These are phyloP conservation scores for Vimba vimba DNA, from an alignment of 2,113 vertebrate genomes.

Conservation along the genomic window DNA sequence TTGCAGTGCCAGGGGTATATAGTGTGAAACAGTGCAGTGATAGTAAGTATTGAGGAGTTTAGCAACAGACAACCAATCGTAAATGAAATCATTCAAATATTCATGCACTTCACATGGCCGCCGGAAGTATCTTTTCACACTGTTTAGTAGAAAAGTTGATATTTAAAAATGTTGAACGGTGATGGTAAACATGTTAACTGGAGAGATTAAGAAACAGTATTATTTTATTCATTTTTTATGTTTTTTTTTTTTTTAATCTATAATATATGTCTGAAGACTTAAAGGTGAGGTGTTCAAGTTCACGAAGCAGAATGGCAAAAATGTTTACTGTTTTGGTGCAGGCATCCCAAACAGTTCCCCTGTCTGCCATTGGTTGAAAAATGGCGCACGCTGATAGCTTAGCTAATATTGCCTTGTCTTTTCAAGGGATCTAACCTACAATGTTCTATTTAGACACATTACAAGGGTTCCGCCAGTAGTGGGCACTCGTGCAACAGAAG, in stretches of 20 bases:
- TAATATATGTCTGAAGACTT: background rate
- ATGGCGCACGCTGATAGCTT: background rate
- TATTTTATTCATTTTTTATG: background rate
- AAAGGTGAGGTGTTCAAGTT: background rate
- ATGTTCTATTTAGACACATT: too few relatives aligned
- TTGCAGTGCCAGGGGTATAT: background rate
- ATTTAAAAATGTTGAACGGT: background rate
- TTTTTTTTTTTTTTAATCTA: background rate
- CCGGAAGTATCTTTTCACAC: background rate
- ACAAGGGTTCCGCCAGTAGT: too few relatives aligned
- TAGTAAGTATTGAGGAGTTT: background rate
- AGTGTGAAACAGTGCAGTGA: background rate
- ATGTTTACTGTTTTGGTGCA: background rate
- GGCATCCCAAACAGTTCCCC: background rate
- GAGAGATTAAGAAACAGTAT: constrained; percentile 8
- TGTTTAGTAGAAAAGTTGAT: background rate
- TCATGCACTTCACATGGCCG: background rate
- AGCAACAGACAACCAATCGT: background rate
- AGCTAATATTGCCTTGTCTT: background rate
- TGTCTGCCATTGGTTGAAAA: background rate
- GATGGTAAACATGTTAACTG: background rate
- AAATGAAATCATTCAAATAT: background rate
- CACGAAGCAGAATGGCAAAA: background rate
- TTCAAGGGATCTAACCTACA: background rate
- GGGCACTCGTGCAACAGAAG: too few relatives aligned